Evolutionary conservation across 2,113 vertebrate genomes (phyloP), one percentile per base, ranked within the genome.

Genomic region (Lepus timidus): DNA sequence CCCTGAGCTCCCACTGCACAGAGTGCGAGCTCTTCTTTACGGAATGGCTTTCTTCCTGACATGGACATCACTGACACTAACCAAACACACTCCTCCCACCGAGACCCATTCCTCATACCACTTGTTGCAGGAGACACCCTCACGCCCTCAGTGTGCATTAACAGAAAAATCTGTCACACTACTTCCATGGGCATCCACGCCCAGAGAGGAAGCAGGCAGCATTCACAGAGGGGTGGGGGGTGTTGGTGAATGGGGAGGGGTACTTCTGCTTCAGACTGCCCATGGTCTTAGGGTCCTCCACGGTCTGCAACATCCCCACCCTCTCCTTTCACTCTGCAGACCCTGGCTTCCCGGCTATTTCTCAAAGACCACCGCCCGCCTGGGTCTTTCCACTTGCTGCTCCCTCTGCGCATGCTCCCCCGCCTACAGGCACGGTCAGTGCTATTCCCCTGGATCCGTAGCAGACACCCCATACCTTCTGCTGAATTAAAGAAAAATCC

Each of bases 401-500:
- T 22, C 19, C 9, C 49, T 78, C 64, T 19, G 16, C 31, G 33
- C n/a, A 4, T 84, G 61, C 31, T 81, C 29, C 44, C 12, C 44
- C 1, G 36, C 14, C 52, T n/a, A n/a, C 0, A 87, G 91, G 33
- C 20, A 70, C 29, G 65, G 4, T 62, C 51, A 73, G 1, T 78
- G 62, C 17, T 82, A 62, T 39, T 90, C 81, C 58, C 73, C 70
- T n/a, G 67, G 65, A 81, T 65, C 7, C 71, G 19, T 0, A n/a
- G 33, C 27, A 33, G 49, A 64, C 23, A 2, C 39, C 87, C 39
- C 36, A 52, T 61, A 78, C 49, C 68, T 82, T 64, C 19, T 71
- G 51, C 1, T 88, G 82, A 81, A n/a, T 90, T 44, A 75, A 85
- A 92, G 76, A 39, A 92, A 86, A 68, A 36, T 25, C 36, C 20